A percentile compares a stretch with the other conserved stretches of the same genome.
Evolutionary conservation across 2,113 vertebrate genomes (phyloP).

Genomic region (Ibidorhyncha struthersii): DNA sequence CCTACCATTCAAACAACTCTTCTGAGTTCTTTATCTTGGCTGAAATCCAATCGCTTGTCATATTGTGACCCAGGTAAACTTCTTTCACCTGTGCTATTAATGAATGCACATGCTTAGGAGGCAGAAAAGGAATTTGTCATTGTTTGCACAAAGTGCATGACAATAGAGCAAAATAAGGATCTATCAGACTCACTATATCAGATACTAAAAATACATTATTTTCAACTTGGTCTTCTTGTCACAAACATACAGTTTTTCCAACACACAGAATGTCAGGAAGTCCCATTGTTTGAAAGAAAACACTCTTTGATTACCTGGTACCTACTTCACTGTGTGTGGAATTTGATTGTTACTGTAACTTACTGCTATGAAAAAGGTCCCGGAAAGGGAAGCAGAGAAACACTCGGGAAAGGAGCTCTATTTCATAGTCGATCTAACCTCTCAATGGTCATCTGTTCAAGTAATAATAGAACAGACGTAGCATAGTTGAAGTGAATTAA

Average conservation of each 20-base stretch:
- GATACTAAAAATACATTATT: neutral
- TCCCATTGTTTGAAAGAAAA: neutral
- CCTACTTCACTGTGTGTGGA: neutral
- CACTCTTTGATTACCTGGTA: neutral
- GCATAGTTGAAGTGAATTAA: neutral
- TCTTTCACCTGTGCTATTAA: neutral
- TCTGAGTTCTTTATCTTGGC: neutral
- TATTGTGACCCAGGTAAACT: neutral
- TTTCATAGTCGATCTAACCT: neutral
- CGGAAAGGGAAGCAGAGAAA: neutral
- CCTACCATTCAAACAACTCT: neutral
- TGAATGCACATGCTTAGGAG: neutral
- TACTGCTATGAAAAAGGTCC: neutral
- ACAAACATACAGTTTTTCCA: neutral
- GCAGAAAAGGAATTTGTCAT: neutral
- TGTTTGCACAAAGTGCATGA: neutral
- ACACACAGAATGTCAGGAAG: neutral
- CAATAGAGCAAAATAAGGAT: neutral
- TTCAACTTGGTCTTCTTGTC: neutral
- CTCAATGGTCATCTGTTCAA: neutral
- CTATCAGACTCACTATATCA: neutral
- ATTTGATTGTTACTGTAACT: neutral
- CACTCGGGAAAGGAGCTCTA: neutral
- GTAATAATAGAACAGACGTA: neutral
- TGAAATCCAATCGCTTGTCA: neutral